These are phyloP conservation scores for Coremacera marginata DNA, from an alignment of 2,888 invertebrate species.

Conservation along the genomic window DNA sequence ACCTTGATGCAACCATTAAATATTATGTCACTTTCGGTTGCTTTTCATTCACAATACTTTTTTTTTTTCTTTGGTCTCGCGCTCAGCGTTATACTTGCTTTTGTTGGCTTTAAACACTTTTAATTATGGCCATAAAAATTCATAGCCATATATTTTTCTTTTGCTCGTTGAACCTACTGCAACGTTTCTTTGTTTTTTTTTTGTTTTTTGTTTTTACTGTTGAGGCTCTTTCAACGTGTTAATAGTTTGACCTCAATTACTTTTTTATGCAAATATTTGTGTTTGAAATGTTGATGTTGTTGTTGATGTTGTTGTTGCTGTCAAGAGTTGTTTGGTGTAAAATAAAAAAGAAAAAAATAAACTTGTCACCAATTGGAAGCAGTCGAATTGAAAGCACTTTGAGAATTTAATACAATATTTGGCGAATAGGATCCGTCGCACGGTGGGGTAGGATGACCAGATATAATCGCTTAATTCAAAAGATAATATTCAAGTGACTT, in stretches of 20 bases:
- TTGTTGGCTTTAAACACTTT: conserved; percentile 2
- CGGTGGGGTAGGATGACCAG: too few species aligned
- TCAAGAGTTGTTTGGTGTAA: too few species aligned
- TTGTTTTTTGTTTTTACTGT: background rate
- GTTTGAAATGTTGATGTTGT: background rate
- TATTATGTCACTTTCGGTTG: background rate
- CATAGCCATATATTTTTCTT: conserved; percentile 7
- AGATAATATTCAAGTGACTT: too few species aligned
- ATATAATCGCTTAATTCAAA: too few species aligned
- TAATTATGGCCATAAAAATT: conserved; percentile 19
- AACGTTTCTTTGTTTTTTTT: background rate
- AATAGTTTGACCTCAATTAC: conserved; percentile 22
- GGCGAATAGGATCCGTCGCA: too few species aligned
- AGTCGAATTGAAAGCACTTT: too few species aligned
- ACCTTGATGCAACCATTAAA: too few species aligned
- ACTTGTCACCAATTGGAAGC: too few species aligned
- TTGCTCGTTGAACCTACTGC: background rate
- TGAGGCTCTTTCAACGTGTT: conserved; percentile 5
- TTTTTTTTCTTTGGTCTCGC: background rate
- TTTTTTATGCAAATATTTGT: conserved; percentile 14
- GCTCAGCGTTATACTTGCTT: background rate
- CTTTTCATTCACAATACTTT: background rate
- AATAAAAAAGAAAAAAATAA: too few species aligned
- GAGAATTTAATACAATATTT: too few species aligned
- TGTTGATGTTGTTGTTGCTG: background rate